Evolutionary conservation across 2,797 vertebrate species (phyloP).

Genomic region (Somateria mollissima): DNA sequence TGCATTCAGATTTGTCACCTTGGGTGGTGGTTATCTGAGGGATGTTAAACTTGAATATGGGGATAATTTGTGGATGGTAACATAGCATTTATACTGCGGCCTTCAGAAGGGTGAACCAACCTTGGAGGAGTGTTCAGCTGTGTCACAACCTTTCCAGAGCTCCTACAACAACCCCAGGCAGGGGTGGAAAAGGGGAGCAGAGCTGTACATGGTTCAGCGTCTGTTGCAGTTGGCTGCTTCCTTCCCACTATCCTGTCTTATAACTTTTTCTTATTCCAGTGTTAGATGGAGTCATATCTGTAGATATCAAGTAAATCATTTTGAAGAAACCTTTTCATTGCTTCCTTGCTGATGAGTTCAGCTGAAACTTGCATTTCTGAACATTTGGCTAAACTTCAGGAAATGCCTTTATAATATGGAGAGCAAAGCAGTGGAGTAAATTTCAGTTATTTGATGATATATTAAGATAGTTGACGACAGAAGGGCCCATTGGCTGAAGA

Average conservation of each 20-base stretch:
- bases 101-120: not conserved
- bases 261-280: not conserved
- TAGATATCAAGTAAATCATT: not conserved
- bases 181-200: not conserved
- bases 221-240: not conserved
- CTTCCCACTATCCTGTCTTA: not conserved
- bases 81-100: not conserved
- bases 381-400: not conserved
- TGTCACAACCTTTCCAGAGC: not conserved
- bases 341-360: not conserved
- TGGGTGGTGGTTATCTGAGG: not conserved
- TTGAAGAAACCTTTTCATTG: not conserved
- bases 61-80: not conserved
- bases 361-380: not conserved
- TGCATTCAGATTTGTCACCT: not conserved
- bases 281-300: not conserved
- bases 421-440: not conserved
- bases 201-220: rapidly evolving
- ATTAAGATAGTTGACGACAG: not conserved
- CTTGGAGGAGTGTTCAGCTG: not conserved
- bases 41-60: not conserved
- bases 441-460: not conserved
- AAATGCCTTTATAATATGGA: not conserved
- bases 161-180: not conserved
- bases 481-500: not conserved